Conservation (phyloP, 2,888 invertebrate species). For the Caenorhabditis doughertyi region DNA sequence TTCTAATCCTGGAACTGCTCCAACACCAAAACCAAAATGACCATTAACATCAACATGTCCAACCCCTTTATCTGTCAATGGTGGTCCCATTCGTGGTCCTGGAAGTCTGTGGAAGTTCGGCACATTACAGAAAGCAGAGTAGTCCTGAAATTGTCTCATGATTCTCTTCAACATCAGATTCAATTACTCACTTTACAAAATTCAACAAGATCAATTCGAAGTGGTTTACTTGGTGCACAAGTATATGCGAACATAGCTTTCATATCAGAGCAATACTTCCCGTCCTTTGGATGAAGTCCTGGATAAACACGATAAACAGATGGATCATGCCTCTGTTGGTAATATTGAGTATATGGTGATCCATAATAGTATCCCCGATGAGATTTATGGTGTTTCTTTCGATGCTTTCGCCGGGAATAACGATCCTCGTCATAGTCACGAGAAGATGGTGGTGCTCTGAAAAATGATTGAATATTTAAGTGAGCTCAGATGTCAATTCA, state of each 20-base stretch:
- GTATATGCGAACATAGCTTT: constrained; percentile 75
- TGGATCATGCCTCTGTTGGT: constrained; percentile 50
- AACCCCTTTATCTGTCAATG: constrained; percentile 61
- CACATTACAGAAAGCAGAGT: constrained; percentile 74
- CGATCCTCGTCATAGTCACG: constrained; percentile 38
- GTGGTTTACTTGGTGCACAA: constrained; percentile 77
- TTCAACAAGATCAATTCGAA: constrained; percentile 78
- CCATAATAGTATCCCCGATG: constrained; percentile 45
- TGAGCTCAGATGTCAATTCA: neutral
- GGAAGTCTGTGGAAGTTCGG: constrained; percentile 77
- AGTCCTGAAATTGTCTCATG: constrained; percentile 74
- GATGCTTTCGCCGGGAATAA: constrained; percentile 47
- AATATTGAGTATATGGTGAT: constrained; percentile 44
- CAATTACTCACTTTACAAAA: constrained; percentile 77
- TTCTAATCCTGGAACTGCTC: constrained; percentile 76
- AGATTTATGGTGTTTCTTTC: constrained; percentile 38
- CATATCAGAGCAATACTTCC: constrained; percentile 73
- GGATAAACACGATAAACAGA: constrained; percentile 64
- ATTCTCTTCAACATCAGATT: no score
- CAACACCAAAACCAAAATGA: constrained; percentile 75
- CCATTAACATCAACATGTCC: constrained; percentile 76
- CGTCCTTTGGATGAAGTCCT: constrained; percentile 67
- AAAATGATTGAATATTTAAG: no score
- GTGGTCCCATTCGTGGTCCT: constrained; percentile 76
- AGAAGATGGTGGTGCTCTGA: constrained; percentile 55